Conservation (phyloP, 2,113 vertebrate species). For the Leptodactylus fuscus region DNA sequence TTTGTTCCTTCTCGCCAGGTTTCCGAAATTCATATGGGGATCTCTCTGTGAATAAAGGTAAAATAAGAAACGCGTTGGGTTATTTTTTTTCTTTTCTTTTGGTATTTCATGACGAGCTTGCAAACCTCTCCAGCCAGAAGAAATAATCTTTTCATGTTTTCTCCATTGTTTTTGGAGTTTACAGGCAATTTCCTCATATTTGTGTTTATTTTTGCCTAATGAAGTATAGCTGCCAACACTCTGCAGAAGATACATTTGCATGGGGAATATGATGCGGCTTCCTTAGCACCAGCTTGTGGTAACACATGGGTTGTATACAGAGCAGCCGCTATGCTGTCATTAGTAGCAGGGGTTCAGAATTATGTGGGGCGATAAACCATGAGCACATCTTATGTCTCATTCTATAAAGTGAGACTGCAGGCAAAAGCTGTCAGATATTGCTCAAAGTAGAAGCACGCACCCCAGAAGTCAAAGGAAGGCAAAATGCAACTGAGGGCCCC, state of each 20-base stretch:
- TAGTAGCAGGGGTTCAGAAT: neutral
- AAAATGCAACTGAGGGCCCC: no score
- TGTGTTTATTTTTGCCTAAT: conserved; percentile 30
- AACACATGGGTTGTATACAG: neutral
- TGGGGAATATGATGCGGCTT: neutral
- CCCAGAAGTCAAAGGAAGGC: no score
- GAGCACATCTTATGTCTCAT: no score
- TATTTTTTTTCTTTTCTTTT: no score
- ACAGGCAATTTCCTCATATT: neutral
- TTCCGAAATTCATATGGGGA: neutral
- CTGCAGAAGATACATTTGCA: neutral
- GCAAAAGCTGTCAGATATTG: no score
- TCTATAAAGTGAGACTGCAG: no score
- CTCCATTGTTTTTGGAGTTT: neutral
- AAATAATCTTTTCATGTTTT: neutral
- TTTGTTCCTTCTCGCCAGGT: conserved; percentile 44
- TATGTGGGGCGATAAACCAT: neutral
- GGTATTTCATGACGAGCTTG: neutral
- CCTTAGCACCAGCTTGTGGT: neutral
- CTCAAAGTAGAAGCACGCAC: no score
- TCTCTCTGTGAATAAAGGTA: neutral
- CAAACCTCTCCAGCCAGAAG: neutral
- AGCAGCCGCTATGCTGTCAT: neutral
- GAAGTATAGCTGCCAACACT: neutral
- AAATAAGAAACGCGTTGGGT: neutral